Evolutionary conservation across 2,113 vertebrate genomes (phyloP), one percentile per base, ranked within the genome.

Genomic region (Cephalopterus ornatus): DNA sequence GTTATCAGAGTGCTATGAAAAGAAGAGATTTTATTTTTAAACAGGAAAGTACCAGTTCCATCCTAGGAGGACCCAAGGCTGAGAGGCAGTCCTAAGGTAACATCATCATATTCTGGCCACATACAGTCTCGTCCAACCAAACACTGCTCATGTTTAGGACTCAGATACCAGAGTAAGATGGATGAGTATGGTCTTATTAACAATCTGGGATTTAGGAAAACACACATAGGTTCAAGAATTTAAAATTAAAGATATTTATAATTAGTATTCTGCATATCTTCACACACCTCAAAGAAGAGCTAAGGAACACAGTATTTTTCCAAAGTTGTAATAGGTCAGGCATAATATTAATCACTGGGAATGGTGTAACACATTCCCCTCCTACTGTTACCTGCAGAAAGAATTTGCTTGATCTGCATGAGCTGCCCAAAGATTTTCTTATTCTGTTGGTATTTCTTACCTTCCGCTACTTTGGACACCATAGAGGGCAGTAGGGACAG

Each of bases 161-260:
- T 49, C 1, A 1, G 23, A 28, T 70, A 12, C 4, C 7, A 4
- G 24, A 5, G 15, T 35, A 47, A 21, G 28, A 4, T 1, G 4
- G 12, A 18, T 33, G 20, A 76, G 6, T 20, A 16, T 14, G 16
- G 14, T 47, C 33, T 71, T 72, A 58, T 59, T n/a, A 79, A 67
- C 4, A 49, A 85, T n/a, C 4, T 59, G 33, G 1, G 0, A 12
- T 63, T 52, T 82, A 10, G 18, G 5, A 85, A 68, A 74, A 42
- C 9, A 56, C 16, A 41, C 3, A 42, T 1, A 28, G 6, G 23
- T 67, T 61, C 30, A 74, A 82, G 32, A 62, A 72, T 53, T 53
- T 71, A 28, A 75, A 71, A 46, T 58, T 37, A 30, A 12, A 61
- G 4, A 4, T 30, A 21, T 66, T 47, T 73, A 39, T 33, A 37